Evolutionary conservation across 2,797 vertebrate genomes (phyloP).

Genomic region (Mormyrops attenuatus): DNA sequence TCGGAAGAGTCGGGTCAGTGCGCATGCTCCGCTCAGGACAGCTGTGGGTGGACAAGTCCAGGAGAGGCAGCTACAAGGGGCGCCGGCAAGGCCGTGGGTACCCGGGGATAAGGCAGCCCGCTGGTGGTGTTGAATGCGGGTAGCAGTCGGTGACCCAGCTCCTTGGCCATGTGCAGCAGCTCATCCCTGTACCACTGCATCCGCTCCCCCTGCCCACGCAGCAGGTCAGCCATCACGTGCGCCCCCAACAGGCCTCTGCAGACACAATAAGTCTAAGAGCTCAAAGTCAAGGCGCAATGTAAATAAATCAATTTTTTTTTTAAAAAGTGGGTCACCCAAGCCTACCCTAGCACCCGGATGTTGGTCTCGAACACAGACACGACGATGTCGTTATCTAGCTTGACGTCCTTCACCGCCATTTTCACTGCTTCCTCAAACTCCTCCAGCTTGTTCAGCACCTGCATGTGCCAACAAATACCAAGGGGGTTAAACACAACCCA

Average conservation of each 20-base stretch:
- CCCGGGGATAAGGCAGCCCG: constrained; percentile 76
- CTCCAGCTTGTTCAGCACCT: constrained; percentile 73
- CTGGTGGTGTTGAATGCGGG: constrained; percentile 78
- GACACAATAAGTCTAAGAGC: neutral
- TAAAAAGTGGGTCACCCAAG: neutral
- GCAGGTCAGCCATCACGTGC: constrained; percentile 70
- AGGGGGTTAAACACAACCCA: neutral
- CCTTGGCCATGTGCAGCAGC: constrained; percentile 72
- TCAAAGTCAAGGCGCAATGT: neutral
- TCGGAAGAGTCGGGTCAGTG: neutral
- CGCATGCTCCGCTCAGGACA: neutral
- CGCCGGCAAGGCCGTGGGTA: constrained; percentile 24
- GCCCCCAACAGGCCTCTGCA: constrained; percentile 68
- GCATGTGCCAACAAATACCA: neutral
- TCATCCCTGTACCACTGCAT: constrained; percentile 73
- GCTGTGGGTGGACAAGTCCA: neutral
- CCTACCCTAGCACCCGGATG: constrained; percentile 73
- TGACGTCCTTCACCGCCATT: constrained; percentile 61
- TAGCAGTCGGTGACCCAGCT: constrained; percentile 68
- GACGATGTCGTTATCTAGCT: constrained; percentile 72
- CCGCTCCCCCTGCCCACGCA: constrained; percentile 58
- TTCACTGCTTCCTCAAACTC: constrained; percentile 74
- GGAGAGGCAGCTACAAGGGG: neutral
- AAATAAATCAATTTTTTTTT: neutral
- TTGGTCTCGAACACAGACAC: constrained; percentile 80